Evolutionary conservation across 2,797 vertebrate genomes (phyloP).

Genomic region (Moxostoma hubbsi): DNA sequence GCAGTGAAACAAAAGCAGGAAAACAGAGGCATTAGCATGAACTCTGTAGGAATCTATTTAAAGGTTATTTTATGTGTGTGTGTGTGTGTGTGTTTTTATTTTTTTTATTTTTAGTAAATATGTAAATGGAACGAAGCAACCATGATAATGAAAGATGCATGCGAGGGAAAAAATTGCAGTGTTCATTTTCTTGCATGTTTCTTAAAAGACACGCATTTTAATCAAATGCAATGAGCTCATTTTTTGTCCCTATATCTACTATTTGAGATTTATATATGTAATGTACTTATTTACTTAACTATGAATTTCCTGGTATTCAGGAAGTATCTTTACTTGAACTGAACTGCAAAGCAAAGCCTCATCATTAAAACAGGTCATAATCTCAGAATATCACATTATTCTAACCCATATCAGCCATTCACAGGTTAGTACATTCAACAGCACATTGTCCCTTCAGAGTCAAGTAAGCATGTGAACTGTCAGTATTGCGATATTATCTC

Average conservation of each 20-base stretch:
- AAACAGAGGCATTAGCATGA: slow-evolving; percentile 70
- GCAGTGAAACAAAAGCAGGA: slow-evolving; percentile 75
- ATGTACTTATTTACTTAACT: slow-evolving; percentile 15
- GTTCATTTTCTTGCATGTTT: slow-evolving; percentile 56
- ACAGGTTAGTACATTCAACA: slow-evolving; percentile 1
- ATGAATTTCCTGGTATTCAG: slow-evolving; percentile 51
- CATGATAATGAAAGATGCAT: slow-evolving; percentile 83
- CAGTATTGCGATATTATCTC: slow-evolving; percentile 45
- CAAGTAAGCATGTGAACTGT: background rate
- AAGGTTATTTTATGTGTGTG: slow-evolving; percentile 12
- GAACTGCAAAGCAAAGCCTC: slow-evolving; percentile 37
- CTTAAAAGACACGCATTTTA: slow-evolving; percentile 41
- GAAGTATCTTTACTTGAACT: slow-evolving; percentile 53
- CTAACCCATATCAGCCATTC: slow-evolving; percentile 7
- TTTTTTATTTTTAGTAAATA: slow-evolving; percentile 79
- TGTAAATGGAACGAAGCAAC: slow-evolving; percentile 83
- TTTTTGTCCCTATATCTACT: slow-evolving; percentile 40
- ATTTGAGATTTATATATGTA: slow-evolving; percentile 37
- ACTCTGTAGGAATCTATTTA: slow-evolving; percentile 62
- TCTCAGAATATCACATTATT: slow-evolving; percentile 33
- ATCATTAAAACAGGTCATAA: slow-evolving; percentile 16
- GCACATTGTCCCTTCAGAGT: background rate
- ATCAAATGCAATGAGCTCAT: slow-evolving; percentile 35
- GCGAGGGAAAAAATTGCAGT: slow-evolving; percentile 76
- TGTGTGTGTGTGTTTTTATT: too few relatives aligned